Conservation (phyloP, 2,113 vertebrate genomes). For the Paradisaea rubra region DNA sequence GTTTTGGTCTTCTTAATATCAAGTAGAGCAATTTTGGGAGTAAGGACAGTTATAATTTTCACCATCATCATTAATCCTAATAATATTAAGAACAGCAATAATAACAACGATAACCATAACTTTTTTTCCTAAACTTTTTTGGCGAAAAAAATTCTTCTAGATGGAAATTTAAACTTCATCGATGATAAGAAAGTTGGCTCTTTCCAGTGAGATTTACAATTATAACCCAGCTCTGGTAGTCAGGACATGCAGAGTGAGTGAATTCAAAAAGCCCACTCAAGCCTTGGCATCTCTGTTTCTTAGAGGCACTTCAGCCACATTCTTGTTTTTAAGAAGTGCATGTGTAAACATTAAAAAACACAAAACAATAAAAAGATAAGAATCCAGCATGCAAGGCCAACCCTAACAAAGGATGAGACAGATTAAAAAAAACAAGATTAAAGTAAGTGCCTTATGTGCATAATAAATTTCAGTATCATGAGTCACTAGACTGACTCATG, state of each 20-base stretch:
- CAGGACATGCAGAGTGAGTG: background rate
- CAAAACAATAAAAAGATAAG: constrained; percentile 2
- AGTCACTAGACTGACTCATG: background rate
- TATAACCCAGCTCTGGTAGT: background rate
- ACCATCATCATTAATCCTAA: background rate
- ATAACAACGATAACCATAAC: background rate
- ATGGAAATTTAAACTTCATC: background rate
- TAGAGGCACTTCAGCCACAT: background rate
- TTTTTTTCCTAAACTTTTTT: background rate
- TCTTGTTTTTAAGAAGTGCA: background rate
- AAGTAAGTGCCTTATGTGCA: constrained; percentile 20
- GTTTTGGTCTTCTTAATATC: background rate
- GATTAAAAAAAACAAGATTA: background rate
- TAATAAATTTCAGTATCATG: background rate
- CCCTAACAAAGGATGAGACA: background rate
- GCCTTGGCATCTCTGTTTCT: background rate
- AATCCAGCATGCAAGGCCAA: constrained; percentile 17
- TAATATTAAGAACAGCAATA: background rate
- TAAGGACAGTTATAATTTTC: background rate
- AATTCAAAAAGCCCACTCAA: background rate
- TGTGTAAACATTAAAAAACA: background rate
- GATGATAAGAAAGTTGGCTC: background rate
- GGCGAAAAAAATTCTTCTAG: background rate
- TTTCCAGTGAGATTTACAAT: background rate
- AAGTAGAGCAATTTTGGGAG: background rate